phyloP scores from a whole-genome alignment of 2,113 vertebrate genomes.

The Amphilophus citrinellus region DNA sequence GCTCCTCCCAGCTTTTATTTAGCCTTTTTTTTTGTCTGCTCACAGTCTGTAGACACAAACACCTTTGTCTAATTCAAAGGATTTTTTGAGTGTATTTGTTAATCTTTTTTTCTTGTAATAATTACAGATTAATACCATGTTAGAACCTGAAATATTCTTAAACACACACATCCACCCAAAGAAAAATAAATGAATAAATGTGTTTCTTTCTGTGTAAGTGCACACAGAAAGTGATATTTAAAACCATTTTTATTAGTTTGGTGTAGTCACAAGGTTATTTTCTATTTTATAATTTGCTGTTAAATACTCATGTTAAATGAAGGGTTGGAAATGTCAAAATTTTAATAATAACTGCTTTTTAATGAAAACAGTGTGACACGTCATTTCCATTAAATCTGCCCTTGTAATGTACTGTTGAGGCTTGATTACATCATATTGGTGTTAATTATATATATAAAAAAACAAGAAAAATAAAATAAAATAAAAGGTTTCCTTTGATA shows the following conservation, averaged over 20 bases:
- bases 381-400: slow-evolving; percentile 51
- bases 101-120: neutral
- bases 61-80: neutral
- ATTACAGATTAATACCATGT: neutral
- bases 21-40: neutral
- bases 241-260: neutral
- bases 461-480: neutral
- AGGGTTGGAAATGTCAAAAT: slow-evolving; percentile 46
- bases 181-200: neutral
- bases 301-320: slow-evolving; percentile 13
- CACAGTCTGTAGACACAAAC: neutral
- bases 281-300: slow-evolving; percentile 10
- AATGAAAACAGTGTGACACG: slow-evolving; percentile 38
- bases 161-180: neutral
- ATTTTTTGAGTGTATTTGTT: neutral
- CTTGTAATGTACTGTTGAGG: slow-evolving; percentile 18
- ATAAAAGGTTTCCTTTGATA: slow-evolving; percentile 23
- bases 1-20: neutral
- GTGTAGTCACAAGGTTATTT: neutral
- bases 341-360: slow-evolving; percentile 45
- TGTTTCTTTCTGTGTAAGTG: neutral
- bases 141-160: neutral
- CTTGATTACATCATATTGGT: slow-evolving; percentile 30
- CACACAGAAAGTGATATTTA: neutral
- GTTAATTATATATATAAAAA: slow-evolving; percentile 19